Evolutionary conservation across 1,140 invertebrate genomes (phyloP).

Genomic region (Danaus plexippus): DNA sequence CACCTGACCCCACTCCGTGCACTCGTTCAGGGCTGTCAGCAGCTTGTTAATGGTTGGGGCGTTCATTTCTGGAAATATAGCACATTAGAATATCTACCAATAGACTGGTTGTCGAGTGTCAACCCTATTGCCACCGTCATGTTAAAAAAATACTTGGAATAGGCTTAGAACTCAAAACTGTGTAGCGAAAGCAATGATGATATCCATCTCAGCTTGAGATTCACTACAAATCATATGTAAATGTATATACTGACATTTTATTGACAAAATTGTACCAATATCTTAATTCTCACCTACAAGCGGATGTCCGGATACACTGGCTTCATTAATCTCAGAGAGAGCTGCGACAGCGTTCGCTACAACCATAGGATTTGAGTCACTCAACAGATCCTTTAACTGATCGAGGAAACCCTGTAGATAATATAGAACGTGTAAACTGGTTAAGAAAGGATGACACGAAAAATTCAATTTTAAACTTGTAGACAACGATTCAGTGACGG

Average conservation of each 20-base stretch:
- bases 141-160: no score
- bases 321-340: slow-evolving; percentile 98
- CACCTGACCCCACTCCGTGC: slow-evolving; percentile 99
- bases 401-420: slow-evolving; percentile 93
- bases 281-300: slow-evolving; percentile 77
- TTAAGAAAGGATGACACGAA: no score
- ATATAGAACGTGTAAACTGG: no score
- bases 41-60: slow-evolving; percentile 98
- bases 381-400: slow-evolving; percentile 95
- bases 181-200: no score
- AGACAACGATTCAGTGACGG: no score
- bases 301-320: slow-evolving; percentile 91
- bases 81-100: neutral
- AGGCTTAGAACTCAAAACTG: no score
- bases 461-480: no score
- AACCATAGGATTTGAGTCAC: slow-evolving; percentile 99
- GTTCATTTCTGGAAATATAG: slow-evolving; percentile 86
- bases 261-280: neutral
- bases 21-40: slow-evolving; percentile 98
- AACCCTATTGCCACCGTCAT: no score
- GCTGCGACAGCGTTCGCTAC: slow-evolving; percentile 99
- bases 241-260: no score
- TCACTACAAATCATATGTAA: no score
- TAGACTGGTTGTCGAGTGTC: no score
- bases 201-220: no score